Evolutionary conservation across 2,888 invertebrate species (phyloP), one percentile per base, ranked within the genome.

Genomic region (Eulithis prunata): DNA sequence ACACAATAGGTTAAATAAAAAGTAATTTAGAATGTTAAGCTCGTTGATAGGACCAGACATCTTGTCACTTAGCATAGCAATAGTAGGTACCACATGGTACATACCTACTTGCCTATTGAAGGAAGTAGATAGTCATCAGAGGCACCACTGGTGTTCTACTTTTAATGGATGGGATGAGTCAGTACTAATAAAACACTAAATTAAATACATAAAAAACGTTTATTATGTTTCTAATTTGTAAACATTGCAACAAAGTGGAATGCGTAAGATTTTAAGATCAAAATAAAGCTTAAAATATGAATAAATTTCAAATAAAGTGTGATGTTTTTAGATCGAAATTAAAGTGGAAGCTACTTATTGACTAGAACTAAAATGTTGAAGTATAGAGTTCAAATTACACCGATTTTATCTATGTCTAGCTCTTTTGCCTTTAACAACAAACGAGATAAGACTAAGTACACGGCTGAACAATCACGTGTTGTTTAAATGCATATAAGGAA

Each of bases 401-500:
- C 32, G 51, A 41, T 36, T 21, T 21, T 49, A 55, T 10, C 28
- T 38, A 8, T 10, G 51, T 55, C 55, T 45, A 55, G 47, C 38
- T 57, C 21, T 57, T 53, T 57, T 54, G 28, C 12, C 57, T 13
- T 32, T 38, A 21, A 58, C 43, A 62, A 6, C 32, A 4, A 56
- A 14, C 38, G n/a, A 52, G 45, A 51, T n/a, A n/a, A 4, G 12
- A 36, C 55, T 28, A 52, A 38, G 57, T 46, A 45, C 54, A 49
- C 45, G 45, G 14, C 58, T n/a, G 13, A 80, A 49, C 38, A 55
- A 69, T 32, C 59, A 68, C 62, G 66, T 68, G 72, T 62, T 54
- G 67, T 59, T 75, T 88, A 90, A 90, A 90, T 90, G 90, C 90
- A 83, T 67, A 62, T 75, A 82, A 87, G 89, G 87, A 90, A 87